A percentile compares a stretch with the other conserved stretches of the same genome.
These are phyloP conservation scores for Crocodylus rhombifer DNA, from an alignment of 2,797 vertebrate species.

Conservation along the genomic window DNA sequence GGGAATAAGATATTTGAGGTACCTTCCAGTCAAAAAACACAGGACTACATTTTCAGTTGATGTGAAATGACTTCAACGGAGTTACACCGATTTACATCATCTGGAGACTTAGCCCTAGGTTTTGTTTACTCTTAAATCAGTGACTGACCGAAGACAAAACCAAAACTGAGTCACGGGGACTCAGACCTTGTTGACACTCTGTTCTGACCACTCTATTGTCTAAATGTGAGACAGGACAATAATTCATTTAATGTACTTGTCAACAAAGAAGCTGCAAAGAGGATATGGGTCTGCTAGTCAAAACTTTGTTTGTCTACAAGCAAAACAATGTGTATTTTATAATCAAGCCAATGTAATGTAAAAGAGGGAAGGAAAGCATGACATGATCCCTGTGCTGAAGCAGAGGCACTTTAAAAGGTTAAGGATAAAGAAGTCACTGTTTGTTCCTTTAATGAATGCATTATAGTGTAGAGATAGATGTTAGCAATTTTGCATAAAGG, in stretches of 20 bases:
- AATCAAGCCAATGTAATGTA: neutral
- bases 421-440: neutral
- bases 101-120: neutral
- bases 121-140: constrained; percentile 57
- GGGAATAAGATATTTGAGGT: constrained; percentile 27
- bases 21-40: neutral
- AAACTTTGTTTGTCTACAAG: constrained; percentile 3
- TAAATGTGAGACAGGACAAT: constrained; percentile 3
- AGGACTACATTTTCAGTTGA: constrained; percentile 21
- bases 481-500: neutral
- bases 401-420: neutral
- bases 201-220: neutral
- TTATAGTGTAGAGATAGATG: neutral
- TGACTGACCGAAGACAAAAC: constrained; percentile 24
- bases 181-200: constrained; percentile 19
- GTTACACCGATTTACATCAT: neutral
- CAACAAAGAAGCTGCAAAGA: neutral
- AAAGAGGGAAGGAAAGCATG: neutral
- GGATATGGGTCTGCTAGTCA: neutral
- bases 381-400: neutral
- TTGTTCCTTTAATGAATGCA: neutral
- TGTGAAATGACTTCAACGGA: neutral
- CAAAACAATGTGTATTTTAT: constrained; percentile 17
- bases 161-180: constrained; percentile 29
- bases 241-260: constrained; percentile 21